Base-by-base conservation (phyloP, 2,113 vertebrate genomes). In the Raphicerus campestris region DNA sequence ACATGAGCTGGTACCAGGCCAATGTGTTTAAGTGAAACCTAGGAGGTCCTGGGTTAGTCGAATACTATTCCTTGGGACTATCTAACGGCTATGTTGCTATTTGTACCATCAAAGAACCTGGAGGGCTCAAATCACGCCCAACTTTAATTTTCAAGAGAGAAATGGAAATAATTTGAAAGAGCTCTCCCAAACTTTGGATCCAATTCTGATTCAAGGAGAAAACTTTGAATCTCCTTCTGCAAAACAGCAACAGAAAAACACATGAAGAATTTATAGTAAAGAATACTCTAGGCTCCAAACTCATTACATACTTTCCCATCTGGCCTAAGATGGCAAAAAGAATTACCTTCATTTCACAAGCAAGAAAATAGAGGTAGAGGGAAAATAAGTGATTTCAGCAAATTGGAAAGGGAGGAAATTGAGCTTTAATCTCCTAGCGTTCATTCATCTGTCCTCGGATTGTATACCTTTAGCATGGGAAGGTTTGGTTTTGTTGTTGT, bases 291-390 rank as follows among this genome's bases (percentile, higher is more conserved):
- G 84, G 58, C 81, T 97, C 87, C 92, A 96, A 55, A 96, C 75
- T 96, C 95, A 88, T 98, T 97, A 97, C 9, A 63, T 56, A 88
- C 55, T 97, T 95, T 94, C 80, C 96, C 89, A 89, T 94, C 96
- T 97, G 96, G 91, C 58, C 91, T 83, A 61, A 90, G 89, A 92
- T 95, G 89, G 92, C 80, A 96, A 94, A 96, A 95, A 96, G 87
- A 96, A 97, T 97, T 96, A 93, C 81, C 63, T 96, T 96, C 66
- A 95, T 97, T 97, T 96, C 81, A 85, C 60, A 96, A 87, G 70
- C 81, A 92, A 73, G 92, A 97, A 97, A 96, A 96, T 55, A 87
- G 93, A 97, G 70, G 78, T 87, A 81, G 89, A 95, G 42, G 95
- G 47, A 87, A 58, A 98, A 96, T 81, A 97, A 97, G 93, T 93